A percentile compares a stretch with the other conserved stretches of the same genome.
Evolutionary conservation across 2,113 vertebrate genomes (phyloP).

Genomic region (Puntigrus tetrazona): DNA sequence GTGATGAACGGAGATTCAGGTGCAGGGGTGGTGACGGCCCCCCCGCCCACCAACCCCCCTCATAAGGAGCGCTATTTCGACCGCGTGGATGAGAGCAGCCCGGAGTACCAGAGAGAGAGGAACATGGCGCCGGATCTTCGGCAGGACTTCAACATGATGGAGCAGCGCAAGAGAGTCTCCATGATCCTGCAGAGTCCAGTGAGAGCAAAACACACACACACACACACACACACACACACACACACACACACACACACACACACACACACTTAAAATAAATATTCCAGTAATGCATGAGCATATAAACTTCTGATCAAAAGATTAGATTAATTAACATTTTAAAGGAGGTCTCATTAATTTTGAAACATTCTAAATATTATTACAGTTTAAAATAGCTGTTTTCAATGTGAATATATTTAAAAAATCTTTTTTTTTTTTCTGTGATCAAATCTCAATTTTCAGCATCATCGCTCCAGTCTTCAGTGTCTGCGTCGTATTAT

Average conservation of each 20-base stretch:
- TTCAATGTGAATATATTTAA: too few relatives aligned
- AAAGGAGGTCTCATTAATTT: too few relatives aligned
- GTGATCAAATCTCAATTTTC: too few relatives aligned
- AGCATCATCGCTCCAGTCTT: background rate
- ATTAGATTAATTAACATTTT: too few relatives aligned
- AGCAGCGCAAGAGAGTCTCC: slow-evolving; percentile 97
- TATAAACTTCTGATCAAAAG: background rate
- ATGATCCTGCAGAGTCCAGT: slow-evolving; percentile 99
- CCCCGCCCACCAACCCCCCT: slow-evolving; percentile 90
- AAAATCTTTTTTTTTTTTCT: too few relatives aligned
- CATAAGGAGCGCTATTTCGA: slow-evolving; percentile 99
- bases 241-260: slow-evolving; percentile 14
- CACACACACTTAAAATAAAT: too few relatives aligned
- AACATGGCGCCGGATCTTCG: slow-evolving; percentile 98
- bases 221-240: background rate
- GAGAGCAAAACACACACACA: slow-evolving; percentile 60
- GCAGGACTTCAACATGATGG: slow-evolving; percentile 99
- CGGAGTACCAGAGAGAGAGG: slow-evolving; percentile 93
- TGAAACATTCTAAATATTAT: too few relatives aligned
- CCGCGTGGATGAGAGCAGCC: slow-evolving; percentile 94
- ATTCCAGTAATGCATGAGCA: background rate
- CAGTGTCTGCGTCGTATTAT: too few relatives aligned
- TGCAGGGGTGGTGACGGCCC: slow-evolving; percentile 94
- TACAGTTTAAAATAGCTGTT: too few relatives aligned
- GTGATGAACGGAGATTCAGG: slow-evolving; percentile 95